These are phyloP conservation scores for Rhodeus uyekii DNA, from an alignment of 2,797 vertebrate genomes.

Conservation along the genomic window DNA sequence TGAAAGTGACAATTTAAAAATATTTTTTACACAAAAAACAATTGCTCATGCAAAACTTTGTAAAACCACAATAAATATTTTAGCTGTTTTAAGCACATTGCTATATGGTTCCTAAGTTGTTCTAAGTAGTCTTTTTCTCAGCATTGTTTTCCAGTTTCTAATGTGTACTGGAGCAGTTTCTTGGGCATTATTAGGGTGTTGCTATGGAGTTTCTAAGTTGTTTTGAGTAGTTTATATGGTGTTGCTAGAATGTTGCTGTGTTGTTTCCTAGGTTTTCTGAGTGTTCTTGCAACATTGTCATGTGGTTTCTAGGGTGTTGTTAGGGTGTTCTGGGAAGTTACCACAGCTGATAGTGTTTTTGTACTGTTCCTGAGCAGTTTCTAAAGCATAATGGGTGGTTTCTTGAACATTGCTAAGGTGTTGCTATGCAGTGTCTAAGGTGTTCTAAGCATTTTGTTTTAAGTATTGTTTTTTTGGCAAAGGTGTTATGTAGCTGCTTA, in stretches of 20 bases:
- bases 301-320: not conserved
- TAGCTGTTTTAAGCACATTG: not conserved
- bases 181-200: not conserved
- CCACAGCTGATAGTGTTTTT: no score
- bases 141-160: not conserved
- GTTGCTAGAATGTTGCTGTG: not conserved
- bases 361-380: not conserved
- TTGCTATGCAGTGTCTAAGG: no score
- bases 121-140: not conserved
- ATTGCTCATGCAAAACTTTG: not conserved
- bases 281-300: no score
- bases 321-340: not conserved
- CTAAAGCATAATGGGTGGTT: not conserved
- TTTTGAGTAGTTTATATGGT: not conserved
- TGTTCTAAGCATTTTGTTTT: no score
- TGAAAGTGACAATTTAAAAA: constrained; percentile 11
- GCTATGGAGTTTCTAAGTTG: not conserved
- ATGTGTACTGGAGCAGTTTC: not conserved
- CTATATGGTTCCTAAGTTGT: not conserved
- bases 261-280: not conserved
- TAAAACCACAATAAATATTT: not conserved
- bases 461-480: no score
- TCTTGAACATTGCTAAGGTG: not conserved
- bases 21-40: not conserved
- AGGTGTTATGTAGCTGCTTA: no score